Evolutionary conservation across 2,888 invertebrate genomes (phyloP).

Genomic region (Phorcus lineatus): DNA sequence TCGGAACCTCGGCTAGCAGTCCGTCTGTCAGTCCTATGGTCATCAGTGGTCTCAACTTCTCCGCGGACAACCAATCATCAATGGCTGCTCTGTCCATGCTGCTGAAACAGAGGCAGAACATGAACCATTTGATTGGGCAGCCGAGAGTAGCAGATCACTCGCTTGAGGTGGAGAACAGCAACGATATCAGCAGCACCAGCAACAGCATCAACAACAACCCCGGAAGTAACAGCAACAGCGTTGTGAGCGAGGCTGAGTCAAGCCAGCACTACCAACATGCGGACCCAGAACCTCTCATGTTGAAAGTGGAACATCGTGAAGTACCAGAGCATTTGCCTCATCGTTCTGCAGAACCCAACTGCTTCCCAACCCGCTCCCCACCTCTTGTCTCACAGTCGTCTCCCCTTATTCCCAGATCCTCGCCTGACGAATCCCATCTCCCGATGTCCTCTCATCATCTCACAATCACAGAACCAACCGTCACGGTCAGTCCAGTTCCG

Average conservation of each 20-base stretch:
- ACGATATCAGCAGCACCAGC: slow-evolving; percentile 25
- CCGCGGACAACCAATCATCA: slow-evolving; percentile 52
- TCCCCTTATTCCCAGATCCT: neutral
- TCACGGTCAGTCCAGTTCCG: slow-evolving; percentile 6
- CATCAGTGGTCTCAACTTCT: neutral
- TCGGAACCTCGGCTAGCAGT: neutral
- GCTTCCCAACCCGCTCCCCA: neutral
- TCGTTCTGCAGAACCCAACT: neutral
- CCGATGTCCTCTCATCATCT: neutral
- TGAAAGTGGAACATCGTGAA: slow-evolving; percentile 40
- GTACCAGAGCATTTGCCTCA: slow-evolving; percentile 4
- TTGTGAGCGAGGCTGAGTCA: neutral
- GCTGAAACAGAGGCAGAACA: slow-evolving; percentile 56
- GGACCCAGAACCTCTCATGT: slow-evolving; percentile 42
- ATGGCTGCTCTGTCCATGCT: slow-evolving; percentile 65
- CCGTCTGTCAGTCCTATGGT: slow-evolving; percentile 17
- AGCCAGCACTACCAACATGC: neutral
- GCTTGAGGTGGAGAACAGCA: slow-evolving; percentile 27
- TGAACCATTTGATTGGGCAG: slow-evolving; percentile 47
- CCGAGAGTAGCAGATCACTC: slow-evolving; percentile 55
- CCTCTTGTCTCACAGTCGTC: neutral
- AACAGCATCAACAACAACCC: neutral
- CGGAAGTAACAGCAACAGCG: neutral
- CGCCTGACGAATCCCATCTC: neutral
- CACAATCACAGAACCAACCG: neutral